These are phyloP conservation scores for Echinops telfairi DNA, from an alignment of 2,113 vertebrate species.

Conservation along the genomic window DNA sequence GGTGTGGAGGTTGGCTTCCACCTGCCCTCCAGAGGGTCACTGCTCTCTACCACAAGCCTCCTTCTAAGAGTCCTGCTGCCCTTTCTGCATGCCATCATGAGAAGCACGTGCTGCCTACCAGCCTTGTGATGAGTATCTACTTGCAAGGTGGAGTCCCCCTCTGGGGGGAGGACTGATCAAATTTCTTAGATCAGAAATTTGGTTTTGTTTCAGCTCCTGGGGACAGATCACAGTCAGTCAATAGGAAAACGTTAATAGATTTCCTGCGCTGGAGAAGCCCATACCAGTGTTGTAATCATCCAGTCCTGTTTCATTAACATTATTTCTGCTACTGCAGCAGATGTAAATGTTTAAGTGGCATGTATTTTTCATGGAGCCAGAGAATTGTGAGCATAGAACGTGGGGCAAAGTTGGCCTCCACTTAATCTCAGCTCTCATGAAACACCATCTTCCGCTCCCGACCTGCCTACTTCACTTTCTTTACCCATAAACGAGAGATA, in stretches of 20 bases:
- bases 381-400: conserved; percentile 47
- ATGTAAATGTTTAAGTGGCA: conserved; percentile 79
- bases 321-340: conserved; percentile 79
- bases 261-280: conserved; percentile 63
- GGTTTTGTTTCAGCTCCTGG: conserved; percentile 67
- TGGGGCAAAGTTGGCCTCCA: conserved; percentile 11
- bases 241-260: conserved; percentile 73
- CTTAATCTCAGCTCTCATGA: conserved; percentile 26
- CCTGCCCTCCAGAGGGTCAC: not conserved
- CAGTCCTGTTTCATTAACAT: conserved; percentile 77
- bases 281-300: conserved; percentile 68
- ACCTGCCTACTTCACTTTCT: not conserved
- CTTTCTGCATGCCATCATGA: conserved; percentile 14
- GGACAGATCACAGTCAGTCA: conserved; percentile 65
- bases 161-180: conserved; percentile 22
- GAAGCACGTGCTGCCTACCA: too few species aligned
- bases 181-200: conserved; percentile 69
- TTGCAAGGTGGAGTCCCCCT: conserved; percentile 35
- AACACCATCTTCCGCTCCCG: not conserved
- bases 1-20: not conserved
- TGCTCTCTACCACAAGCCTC: conserved; percentile 33
- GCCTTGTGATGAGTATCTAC: not conserved
- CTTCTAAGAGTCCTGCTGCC: not conserved
- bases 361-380: conserved; percentile 73
- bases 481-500: conserved; percentile 1